Base-by-base conservation (phyloP, 2,113 vertebrate species). In the Menidia beryllina region DNA sequence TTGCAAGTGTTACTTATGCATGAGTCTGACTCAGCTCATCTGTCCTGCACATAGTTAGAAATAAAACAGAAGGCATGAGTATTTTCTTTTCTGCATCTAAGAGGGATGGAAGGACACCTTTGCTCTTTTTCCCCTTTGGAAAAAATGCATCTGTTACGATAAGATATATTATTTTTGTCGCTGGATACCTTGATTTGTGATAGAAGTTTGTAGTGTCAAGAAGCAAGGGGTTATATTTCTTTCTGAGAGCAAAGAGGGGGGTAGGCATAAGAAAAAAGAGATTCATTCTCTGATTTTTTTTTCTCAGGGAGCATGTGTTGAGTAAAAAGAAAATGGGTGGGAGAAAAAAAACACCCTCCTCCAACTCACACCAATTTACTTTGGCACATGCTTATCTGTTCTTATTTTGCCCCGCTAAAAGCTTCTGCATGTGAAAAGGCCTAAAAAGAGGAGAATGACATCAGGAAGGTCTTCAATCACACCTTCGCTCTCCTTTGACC, bases 1-100 rank as follows among this genome's bases (percentile, higher is more conserved):
- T 88, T 93, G 91, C 90, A 91, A 93, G 91, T 93, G 92, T 94
- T 93, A 93, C 93, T 93, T 93, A 91, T 75, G 91, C 92, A 93
- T 90, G 90, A 88, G 86, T 87, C 57, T 83, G 41, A 19, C 73
- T 87, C 81, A 70, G 62, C 74, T 79, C 84, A 78, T 64, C 77
- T 43, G 39, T 70, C 72, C 73, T 24, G 69, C 71, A 76, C 82
- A 77, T 69, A 86, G 50, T 71, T 70, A 73, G 77, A 78, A 77
- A 68, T 59, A 14, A 72, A 80, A 77, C 47, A 49, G 56, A 74
- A 75, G 75, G 84, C 84, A 85, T 87, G 90, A 39, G 59, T 66
- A 51, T 43, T 77, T 34, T 34, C 2, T 81, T 81, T 23, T 70
- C 55, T 69, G 53, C 24, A 69, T 74, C 62, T 75, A 51, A 56